These are phyloP conservation scores for Mesoligia furuncula DNA, from an alignment of 2,888 invertebrate species.

Conservation along the genomic window DNA sequence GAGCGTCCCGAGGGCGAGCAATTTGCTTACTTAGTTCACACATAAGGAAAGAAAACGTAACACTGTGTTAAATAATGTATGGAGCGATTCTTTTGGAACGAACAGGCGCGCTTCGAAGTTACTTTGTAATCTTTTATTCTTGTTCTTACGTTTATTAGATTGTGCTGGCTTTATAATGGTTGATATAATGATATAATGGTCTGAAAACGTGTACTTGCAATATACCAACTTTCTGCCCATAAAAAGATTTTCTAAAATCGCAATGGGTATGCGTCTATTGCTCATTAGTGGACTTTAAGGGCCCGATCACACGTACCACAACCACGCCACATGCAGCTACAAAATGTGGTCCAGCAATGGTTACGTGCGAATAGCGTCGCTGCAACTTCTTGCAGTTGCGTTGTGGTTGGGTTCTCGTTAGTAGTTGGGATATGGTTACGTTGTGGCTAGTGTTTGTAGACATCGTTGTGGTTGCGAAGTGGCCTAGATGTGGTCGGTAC, in stretches of 20 bases:
- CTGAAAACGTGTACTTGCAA: not conserved
- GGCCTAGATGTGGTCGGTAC: too few species aligned
- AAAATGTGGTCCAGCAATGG: not conserved
- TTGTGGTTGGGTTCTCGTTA: too few species aligned
- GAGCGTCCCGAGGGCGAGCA: conserved; percentile 54
- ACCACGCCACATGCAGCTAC: not conserved
- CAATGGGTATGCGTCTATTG: not conserved
- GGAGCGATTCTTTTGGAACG: conserved; percentile 34
- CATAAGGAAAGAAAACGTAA: conserved; percentile 50
- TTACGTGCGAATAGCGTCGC: not conserved
- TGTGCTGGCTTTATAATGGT: not conserved
- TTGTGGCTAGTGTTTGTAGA: too few species aligned
- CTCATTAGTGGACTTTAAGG: not conserved
- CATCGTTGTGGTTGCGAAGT: too few species aligned
- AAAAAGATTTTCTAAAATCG: not conserved
- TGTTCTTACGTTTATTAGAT: conserved; percentile 11
- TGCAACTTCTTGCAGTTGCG: not conserved
- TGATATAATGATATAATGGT: too few species aligned
- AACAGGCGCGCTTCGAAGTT: conserved; percentile 18
- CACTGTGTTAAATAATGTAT: conserved; percentile 56
- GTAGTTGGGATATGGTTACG: too few species aligned
- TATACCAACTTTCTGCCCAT: not conserved
- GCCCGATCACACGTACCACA: too few species aligned
- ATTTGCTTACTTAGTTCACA: conserved; percentile 62
- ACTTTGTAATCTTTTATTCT: conserved; percentile 27